phyloP scores from a whole-genome alignment of 2,797 vertebrate species.

The Poecilia gillii region DNA sequence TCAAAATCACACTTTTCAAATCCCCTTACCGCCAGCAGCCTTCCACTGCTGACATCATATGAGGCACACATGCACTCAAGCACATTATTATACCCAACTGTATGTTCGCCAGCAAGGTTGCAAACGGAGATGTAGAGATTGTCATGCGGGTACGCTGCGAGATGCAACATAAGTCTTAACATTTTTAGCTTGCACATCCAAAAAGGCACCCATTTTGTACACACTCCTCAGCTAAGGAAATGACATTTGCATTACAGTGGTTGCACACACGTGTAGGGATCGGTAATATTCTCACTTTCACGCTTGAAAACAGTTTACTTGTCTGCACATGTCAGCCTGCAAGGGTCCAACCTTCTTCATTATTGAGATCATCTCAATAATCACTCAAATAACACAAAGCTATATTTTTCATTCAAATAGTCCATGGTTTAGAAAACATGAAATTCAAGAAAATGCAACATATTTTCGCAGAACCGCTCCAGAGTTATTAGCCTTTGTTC shows the following conservation, averaged over 20 bases:
- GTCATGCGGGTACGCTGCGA: constrained; percentile 22
- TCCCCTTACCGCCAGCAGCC: constrained; percentile 75
- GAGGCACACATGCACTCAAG: constrained; percentile 25
- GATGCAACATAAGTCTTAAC: constrained; percentile 28
- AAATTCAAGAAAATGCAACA: constrained; percentile 71
- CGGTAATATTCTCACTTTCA: constrained; percentile 1
- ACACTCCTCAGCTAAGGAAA: constrained; percentile 29
- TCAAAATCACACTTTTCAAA: constrained; percentile 79
- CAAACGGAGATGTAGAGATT: constrained; percentile 26
- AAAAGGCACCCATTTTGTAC: constrained; percentile 31
- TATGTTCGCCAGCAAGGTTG: background rate
- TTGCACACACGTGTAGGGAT: constrained; percentile 3
- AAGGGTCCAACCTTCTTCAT: constrained; percentile 24
- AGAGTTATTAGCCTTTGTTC: constrained; percentile 82
- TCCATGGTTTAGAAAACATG: constrained; percentile 53
- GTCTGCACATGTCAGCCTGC: constrained; percentile 27
- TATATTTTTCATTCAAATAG: constrained; percentile 52
- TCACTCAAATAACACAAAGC: constrained; percentile 37
- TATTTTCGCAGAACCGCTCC: constrained; percentile 71
- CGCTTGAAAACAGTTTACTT: constrained; percentile 11
- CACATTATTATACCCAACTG: constrained; percentile 3
- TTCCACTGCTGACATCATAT: constrained; percentile 63
- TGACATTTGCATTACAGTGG: constrained; percentile 22
- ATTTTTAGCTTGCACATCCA: constrained; percentile 49
- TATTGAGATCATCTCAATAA: constrained; percentile 46